Evolutionary conservation across 2,113 vertebrate species (phyloP).

Genomic region (Rhegmatorhina hoffmannsi): DNA sequence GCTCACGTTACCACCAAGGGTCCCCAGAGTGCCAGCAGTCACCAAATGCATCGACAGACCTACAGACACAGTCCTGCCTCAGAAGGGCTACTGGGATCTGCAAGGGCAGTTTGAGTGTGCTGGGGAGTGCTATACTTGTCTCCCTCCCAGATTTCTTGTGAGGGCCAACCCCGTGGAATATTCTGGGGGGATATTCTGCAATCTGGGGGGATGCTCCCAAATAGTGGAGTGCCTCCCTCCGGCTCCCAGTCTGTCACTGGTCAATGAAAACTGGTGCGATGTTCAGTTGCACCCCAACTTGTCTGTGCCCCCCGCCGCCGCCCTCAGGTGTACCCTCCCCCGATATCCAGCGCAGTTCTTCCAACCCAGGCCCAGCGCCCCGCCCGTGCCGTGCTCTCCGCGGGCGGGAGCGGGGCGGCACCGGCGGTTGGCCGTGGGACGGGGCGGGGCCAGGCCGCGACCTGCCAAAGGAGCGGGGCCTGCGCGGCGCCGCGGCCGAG

Average conservation of each 20-base stretch:
- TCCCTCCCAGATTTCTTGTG: neutral
- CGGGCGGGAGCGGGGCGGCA: fast-evolving
- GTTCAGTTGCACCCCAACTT: neutral
- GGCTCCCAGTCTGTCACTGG: too few relatives aligned
- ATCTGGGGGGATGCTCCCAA: neutral
- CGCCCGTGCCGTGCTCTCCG: neutral
- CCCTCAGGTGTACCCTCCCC: fast-evolving
- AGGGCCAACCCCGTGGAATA: fast-evolving
- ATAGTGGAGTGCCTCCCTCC: too few relatives aligned
- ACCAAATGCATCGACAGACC: neutral
- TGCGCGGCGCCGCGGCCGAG: too few relatives aligned
- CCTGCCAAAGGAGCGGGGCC: neutral
- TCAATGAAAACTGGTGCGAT: neutral
- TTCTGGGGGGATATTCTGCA: neutral
- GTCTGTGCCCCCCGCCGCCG: neutral
- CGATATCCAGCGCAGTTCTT: neutral
- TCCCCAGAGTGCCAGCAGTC: neutral
- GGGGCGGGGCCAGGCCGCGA: fast-evolving
- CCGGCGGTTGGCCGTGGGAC: fast-evolving
- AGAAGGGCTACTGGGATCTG: neutral
- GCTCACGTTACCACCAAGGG: neutral
- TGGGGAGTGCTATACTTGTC: neutral
- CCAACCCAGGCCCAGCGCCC: too few relatives aligned
- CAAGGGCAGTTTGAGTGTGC: neutral
- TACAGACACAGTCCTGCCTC: neutral